A percentile compares a stretch with the other conserved stretches of the same genome.
Evolutionary conservation across 2,888 invertebrate species (phyloP).

Genomic region (Punctoribates punctum): DNA sequence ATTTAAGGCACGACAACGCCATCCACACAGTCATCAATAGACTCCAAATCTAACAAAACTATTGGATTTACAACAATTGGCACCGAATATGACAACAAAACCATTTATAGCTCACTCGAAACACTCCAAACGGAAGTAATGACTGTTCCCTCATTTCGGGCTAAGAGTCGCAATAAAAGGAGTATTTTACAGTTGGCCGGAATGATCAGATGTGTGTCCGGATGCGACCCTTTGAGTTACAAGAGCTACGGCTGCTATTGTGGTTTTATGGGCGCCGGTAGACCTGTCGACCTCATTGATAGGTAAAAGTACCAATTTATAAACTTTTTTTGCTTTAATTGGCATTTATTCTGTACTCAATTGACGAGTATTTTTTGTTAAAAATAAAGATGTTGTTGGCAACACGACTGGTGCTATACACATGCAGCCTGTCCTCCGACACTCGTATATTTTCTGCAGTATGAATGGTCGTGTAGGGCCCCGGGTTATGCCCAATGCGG

Average conservation of each 20-base stretch:
- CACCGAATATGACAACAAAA: not conserved
- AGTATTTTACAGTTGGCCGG: conserved; percentile 76
- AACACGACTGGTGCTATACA: conserved; percentile 81
- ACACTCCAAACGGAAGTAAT: too few relatives aligned
- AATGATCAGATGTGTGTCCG: conserved; percentile 76
- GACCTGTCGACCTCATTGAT: conserved; percentile 75
- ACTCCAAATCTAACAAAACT: not conserved
- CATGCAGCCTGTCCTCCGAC: conserved; percentile 72
- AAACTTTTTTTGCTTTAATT: too few relatives aligned
- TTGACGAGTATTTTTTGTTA: not conserved
- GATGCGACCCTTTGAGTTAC: conserved; percentile 68
- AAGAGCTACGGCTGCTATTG: conserved; percentile 89
- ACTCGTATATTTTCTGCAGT: conserved; percentile 78
- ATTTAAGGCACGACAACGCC: conserved; percentile 6
- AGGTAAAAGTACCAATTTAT: conserved; percentile 57
- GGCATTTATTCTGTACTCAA: not conserved
- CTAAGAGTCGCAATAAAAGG: conserved; percentile 61
- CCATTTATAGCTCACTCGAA: too few relatives aligned
- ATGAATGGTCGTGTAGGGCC: conserved; percentile 78
- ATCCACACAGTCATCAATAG: not conserved
- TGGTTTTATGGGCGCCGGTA: conserved; percentile 76
- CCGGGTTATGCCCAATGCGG: conserved; percentile 70
- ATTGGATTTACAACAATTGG: not conserved
- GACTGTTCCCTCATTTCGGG: not conserved
- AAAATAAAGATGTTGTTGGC: conserved; percentile 67